phyloP scores from a whole-genome alignment of 2,888 invertebrate species.

The Aphodius sticticus region DNA sequence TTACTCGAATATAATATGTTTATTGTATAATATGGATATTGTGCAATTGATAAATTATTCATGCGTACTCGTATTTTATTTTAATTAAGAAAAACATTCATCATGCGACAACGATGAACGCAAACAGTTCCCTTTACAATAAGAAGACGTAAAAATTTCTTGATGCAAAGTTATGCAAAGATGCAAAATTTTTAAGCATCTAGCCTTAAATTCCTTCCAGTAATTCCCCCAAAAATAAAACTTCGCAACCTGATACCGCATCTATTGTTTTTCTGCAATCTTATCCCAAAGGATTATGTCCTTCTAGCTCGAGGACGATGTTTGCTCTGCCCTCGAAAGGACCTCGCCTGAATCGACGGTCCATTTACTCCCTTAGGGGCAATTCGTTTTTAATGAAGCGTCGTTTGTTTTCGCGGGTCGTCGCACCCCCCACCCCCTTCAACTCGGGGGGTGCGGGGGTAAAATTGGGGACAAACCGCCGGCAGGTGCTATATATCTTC shows the following conservation, averaged over 20 bases:
- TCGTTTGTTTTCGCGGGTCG: constrained; percentile 9
- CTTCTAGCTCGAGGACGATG: neutral
- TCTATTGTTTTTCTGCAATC: neutral
- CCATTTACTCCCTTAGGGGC: neutral
- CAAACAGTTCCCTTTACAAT: too few relatives aligned
- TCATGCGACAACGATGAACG: too few relatives aligned
- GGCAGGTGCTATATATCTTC: neutral
- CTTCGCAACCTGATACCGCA: neutral
- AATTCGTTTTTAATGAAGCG: neutral
- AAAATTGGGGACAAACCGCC: neutral
- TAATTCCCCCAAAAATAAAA: neutral
- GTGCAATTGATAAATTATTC: too few relatives aligned
- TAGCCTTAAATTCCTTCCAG: neutral
- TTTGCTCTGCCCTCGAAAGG: neutral
- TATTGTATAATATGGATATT: too few relatives aligned
- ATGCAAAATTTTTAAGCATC: neutral
- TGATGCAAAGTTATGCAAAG: too few relatives aligned
- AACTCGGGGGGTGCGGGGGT: neutral
- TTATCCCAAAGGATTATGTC: neutral
- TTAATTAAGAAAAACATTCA: too few relatives aligned
- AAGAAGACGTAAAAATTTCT: too few relatives aligned
- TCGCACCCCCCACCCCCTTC: neutral
- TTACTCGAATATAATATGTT: too few relatives aligned
- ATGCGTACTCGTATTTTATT: too few relatives aligned
- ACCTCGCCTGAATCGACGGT: neutral